phyloP scores from a whole-genome alignment of 1,140 invertebrate species.

The Psix sp. region DNA sequence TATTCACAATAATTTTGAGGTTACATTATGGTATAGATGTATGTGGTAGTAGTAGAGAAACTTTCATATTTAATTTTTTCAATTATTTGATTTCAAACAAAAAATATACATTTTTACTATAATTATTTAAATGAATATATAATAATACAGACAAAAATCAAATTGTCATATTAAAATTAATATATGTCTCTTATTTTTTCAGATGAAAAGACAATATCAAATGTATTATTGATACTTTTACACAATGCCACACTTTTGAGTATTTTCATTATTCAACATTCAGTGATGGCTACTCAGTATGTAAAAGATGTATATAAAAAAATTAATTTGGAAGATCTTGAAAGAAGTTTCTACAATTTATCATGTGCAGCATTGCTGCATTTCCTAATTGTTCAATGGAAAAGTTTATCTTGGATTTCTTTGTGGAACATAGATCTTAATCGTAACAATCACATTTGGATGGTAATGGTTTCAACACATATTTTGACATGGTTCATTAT shows the following conservation, averaged over 20 bases:
- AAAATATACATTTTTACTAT: no score
- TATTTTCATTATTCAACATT: slow-evolving; percentile 78
- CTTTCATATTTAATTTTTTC: no score
- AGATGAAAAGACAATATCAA: no score
- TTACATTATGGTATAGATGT: no score
- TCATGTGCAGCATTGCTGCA: slow-evolving; percentile 64
- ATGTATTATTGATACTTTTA: no score
- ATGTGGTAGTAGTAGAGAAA: no score
- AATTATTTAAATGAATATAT: no score
- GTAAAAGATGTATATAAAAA: slow-evolving; percentile 71
- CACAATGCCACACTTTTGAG: slow-evolving; percentile 74
- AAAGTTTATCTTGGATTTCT: slow-evolving; percentile 68
- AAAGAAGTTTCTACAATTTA: slow-evolving; percentile 77
- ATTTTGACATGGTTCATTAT: slow-evolving; percentile 79
- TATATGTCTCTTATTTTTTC: no score
- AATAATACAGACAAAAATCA: no score
- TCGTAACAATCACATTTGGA: slow-evolving; percentile 55
- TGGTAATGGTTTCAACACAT: slow-evolving; percentile 72
- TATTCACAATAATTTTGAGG: no score
- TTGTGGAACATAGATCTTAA: slow-evolving; percentile 76
- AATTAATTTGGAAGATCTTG: slow-evolving; percentile 71
- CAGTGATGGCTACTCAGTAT: slow-evolving; percentile 73
- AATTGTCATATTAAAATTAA: no score
- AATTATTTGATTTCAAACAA: no score
- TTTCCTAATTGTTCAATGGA: slow-evolving; percentile 74